Conservation (phyloP, 2,113 vertebrate genomes). For the Myotis yumanensis region DNA sequence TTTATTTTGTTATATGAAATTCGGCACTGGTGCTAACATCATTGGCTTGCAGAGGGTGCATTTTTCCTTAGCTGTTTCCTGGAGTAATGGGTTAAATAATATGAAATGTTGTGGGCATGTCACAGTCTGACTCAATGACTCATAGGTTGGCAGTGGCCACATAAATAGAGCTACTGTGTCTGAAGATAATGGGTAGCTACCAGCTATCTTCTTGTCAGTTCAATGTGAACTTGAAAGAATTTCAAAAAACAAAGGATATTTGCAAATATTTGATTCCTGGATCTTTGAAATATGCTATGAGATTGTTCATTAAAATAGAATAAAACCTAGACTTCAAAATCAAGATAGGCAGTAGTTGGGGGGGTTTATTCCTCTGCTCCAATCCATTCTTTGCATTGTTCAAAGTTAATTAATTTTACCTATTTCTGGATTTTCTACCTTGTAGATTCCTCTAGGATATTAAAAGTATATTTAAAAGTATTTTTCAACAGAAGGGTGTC, state of each 20-base stretch:
- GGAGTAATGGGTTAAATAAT: not conserved
- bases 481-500: not conserved
- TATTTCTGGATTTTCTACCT: not conserved
- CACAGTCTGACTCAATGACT: slow-evolving; percentile 77
- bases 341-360: not conserved
- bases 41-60: not conserved
- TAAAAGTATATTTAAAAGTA: slow-evolving; percentile 6
- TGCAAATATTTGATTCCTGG: slow-evolving; percentile 8
- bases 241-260: slow-evolving; percentile 67
- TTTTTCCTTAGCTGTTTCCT: not conserved
- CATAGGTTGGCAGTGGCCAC: slow-evolving; percentile 69
- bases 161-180: slow-evolving; percentile 77
- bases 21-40: not conserved
- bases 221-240: slow-evolving; percentile 45
- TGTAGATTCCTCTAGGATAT: not conserved
- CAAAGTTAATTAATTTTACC: not conserved
- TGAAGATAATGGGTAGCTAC: not conserved
- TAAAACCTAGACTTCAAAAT: slow-evolving; percentile 25
- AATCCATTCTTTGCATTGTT: not conserved
- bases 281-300: not conserved
- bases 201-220: slow-evolving; percentile 26
- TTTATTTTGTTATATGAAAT: not conserved
- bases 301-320: not conserved
- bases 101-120: slow-evolving; percentile 56
- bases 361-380: not conserved